Conservation (phyloP, 1,140 invertebrate genomes). For the Rhopalosiphum maidis region DNA sequence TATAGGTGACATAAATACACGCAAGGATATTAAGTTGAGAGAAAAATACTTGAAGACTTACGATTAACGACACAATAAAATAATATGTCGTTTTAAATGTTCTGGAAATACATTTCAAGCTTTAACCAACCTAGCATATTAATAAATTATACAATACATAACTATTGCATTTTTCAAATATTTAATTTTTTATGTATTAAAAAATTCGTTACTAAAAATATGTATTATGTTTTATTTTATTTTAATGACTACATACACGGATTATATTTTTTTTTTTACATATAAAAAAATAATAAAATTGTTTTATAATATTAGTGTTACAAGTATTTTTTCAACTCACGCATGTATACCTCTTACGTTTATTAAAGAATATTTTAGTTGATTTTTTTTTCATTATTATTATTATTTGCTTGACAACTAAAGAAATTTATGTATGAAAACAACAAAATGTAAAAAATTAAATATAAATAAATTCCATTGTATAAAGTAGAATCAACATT, state of each 20-base stretch:
- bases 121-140: not conserved
- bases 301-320: not conserved
- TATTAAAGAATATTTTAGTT: not conserved
- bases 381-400: not conserved
- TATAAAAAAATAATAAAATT: not conserved
- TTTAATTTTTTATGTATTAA: not conserved
- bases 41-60: not conserved
- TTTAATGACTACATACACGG: not conserved
- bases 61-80: not conserved
- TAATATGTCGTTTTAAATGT: not conserved
- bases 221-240: not conserved
- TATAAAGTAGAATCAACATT: not conserved
- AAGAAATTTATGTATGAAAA: not conserved
- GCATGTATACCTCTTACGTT: not conserved
- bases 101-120: not conserved
- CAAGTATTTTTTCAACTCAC: not conserved
- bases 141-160: not conserved
- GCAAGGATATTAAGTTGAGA: not conserved
- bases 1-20: not conserved
- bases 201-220: not conserved
- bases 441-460: not conserved
- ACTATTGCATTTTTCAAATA: not conserved
- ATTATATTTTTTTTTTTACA: not conserved
- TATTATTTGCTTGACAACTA: not conserved
- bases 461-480: slow-evolving; percentile 1